Conservation (phyloP, 2,113 vertebrate species). For the Hippocampus mohnikei region DNA sequence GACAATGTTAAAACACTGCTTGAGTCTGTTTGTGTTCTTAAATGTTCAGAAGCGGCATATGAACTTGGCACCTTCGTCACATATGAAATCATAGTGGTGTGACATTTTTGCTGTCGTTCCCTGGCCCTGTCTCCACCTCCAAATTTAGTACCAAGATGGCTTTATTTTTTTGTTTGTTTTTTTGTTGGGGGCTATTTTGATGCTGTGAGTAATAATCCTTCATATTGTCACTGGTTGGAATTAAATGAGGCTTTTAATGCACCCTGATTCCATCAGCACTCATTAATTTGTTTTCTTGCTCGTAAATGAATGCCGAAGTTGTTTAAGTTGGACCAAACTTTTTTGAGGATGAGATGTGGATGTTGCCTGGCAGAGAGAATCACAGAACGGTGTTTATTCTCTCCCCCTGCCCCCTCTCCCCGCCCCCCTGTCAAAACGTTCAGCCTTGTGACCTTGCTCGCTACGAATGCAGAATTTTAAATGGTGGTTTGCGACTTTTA, state of each 20-base stretch:
- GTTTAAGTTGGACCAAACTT: constrained; percentile 54
- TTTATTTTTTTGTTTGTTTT: constrained; percentile 18
- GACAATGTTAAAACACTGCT: too few species aligned
- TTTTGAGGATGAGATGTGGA: constrained; percentile 46
- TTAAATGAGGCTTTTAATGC: constrained; percentile 76
- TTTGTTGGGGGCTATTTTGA: constrained; percentile 46
- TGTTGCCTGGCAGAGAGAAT: constrained; percentile 24
- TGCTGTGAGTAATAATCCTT: constrained; percentile 68
- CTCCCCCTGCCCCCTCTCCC: neutral
- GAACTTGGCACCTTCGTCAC: too few species aligned
- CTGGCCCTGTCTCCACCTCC: constrained; percentile 25
- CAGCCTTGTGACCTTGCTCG: constrained; percentile 18
- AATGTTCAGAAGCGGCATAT: too few species aligned
- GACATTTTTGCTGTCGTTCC: constrained; percentile 29
- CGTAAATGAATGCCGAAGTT: constrained; percentile 48
- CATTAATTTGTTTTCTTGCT: constrained; percentile 65
- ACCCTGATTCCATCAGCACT: constrained; percentile 66
- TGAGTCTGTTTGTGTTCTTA: neutral
- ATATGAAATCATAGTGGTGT: too few species aligned
- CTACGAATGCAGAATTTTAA: constrained; percentile 2
- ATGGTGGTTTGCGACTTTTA: constrained; percentile 10
- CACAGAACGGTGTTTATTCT: constrained; percentile 4
- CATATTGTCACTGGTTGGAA: constrained; percentile 68
- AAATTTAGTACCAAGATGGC: constrained; percentile 57
- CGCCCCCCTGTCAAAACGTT: constrained; percentile 13